Conservation (phyloP, 2,797 vertebrate genomes). For the Gorsachius magnificus region DNA sequence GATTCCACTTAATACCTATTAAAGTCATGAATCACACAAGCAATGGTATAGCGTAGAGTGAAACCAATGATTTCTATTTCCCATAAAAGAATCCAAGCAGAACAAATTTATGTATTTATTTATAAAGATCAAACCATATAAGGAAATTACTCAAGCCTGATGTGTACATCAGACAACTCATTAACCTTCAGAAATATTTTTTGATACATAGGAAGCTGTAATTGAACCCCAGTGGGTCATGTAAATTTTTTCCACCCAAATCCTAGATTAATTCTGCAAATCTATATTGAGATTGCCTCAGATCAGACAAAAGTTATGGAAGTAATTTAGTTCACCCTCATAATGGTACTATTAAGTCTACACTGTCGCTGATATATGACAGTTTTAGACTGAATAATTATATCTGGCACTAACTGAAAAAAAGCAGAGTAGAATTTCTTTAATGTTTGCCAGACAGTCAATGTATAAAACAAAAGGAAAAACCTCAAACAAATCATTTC, state of each 20-base stretch:
- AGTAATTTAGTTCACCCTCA: background rate
- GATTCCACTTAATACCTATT: background rate
- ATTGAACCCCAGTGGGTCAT: background rate
- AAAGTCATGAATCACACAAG: background rate
- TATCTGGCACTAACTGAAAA: background rate
- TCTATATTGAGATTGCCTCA: background rate
- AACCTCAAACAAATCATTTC: background rate
- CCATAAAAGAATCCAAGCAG: background rate
- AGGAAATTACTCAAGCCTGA: background rate
- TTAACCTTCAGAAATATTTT: background rate
- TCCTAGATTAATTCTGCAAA: background rate
- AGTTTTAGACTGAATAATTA: constrained; percentile 4
- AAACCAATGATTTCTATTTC: background rate
- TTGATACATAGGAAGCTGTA: background rate
- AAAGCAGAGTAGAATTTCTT: background rate
- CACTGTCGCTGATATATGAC: background rate
- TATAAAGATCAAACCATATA: background rate
- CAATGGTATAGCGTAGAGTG: background rate
- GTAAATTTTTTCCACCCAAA: background rate
- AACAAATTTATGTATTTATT: background rate
- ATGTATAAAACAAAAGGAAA: background rate
- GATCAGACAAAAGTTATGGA: background rate
- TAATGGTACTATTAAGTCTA: background rate
- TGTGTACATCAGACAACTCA: background rate
- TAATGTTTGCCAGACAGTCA: background rate